Percentiles rank a stretch among this genome's conserved stretches.
Conservation (phyloP, 2,888 invertebrate species). For the Cephus rjabovi region DNA sequence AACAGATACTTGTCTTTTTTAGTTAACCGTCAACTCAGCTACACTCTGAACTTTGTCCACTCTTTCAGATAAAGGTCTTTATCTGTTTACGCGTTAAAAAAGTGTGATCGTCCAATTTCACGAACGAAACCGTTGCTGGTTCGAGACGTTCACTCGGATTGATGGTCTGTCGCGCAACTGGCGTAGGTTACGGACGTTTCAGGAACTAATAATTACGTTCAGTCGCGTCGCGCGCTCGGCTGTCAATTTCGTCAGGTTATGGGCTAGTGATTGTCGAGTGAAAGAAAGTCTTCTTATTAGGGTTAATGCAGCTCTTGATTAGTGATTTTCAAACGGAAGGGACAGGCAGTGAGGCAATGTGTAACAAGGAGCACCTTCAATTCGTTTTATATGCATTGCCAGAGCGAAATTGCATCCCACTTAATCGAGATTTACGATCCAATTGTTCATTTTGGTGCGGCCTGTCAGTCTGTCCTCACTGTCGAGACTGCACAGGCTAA, state of each 20-base stretch:
- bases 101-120: constrained; percentile 20
- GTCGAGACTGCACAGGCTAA: neutral
- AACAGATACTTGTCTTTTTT: constrained; percentile 4
- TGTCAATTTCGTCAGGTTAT: neutral
- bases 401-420: constrained; percentile 26
- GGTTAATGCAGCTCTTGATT: neutral
- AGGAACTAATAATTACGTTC: neutral
- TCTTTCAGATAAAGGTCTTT: constrained; percentile 36
- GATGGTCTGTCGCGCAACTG: neutral
- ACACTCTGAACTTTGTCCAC: constrained; percentile 38
- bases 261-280: neutral
- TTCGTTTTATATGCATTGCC: constrained; percentile 25
- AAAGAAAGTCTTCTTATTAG: neutral
- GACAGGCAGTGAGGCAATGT: neutral
- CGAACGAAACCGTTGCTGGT: constrained; percentile 11
- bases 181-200: neutral
- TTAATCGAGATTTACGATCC: constrained; percentile 13
- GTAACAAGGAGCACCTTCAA: constrained; percentile 19
- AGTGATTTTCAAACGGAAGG: neutral
- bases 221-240: neutral
- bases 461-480: neutral
- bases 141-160: neutral
- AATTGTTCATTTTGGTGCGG: constrained; percentile 17
- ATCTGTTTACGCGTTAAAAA: constrained; percentile 21
- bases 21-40: constrained; percentile 18